Evolutionary conservation across 2,797 vertebrate species (phyloP).

Genomic region (Acrossocheilus fasciatus): DNA sequence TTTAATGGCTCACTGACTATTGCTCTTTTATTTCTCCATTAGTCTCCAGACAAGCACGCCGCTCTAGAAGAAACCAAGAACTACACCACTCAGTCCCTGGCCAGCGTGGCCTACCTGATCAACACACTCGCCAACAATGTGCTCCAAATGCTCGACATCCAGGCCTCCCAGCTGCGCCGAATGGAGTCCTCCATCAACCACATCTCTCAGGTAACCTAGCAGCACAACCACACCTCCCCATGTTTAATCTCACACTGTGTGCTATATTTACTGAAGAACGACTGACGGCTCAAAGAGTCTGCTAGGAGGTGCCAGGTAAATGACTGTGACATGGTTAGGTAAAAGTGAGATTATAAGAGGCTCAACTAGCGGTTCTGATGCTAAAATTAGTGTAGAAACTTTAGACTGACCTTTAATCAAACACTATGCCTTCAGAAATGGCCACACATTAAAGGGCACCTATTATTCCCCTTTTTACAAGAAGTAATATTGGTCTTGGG

Average conservation of each 20-base stretch:
- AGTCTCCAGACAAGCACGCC: constrained; percentile 89
- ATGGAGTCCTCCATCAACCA: constrained; percentile 97
- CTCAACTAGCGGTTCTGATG: not conserved
- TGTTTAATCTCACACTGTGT: not conserved
- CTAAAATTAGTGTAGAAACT: not conserved
- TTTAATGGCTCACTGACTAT: constrained; percentile 1
- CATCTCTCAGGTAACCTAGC: constrained; percentile 87
- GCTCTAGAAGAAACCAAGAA: constrained; percentile 96
- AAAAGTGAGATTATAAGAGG: not conserved
- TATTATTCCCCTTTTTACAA: too few species aligned
- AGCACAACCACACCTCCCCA: not conserved
- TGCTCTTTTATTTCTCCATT: constrained; percentile 24
- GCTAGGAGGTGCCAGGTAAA: not conserved
- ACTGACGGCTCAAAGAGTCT: not conserved
- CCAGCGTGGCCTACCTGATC: constrained; percentile 95
- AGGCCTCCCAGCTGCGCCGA: constrained; percentile 91
- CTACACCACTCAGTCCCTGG: constrained; percentile 94
- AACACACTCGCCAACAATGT: constrained; percentile 97
- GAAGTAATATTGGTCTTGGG: too few species aligned
- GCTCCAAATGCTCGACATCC: constrained; percentile 95
- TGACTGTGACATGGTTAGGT: not conserved
- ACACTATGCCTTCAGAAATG: not conserved
- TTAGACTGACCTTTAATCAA: not conserved
- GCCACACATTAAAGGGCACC: not conserved
- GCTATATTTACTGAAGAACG: not conserved